These are phyloP conservation scores for Diploptera punctata DNA, from an alignment of 2,888 invertebrate genomes.

Conservation along the genomic window DNA sequence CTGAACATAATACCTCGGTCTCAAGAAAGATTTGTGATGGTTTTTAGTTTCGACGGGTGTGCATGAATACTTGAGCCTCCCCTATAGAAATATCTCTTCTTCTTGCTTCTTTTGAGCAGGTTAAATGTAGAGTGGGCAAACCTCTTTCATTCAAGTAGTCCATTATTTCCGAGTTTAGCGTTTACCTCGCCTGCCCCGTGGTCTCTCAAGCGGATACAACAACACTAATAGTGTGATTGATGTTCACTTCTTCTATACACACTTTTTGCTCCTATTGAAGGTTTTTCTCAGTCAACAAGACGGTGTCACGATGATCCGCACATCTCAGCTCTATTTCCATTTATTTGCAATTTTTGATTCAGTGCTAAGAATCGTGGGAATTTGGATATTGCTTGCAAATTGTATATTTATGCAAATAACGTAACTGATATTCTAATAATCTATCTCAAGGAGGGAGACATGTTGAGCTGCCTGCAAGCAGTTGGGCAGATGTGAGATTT, in stretches of 20 bases:
- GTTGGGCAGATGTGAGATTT: too few species aligned
- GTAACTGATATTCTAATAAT: too few species aligned
- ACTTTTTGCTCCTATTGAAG: background rate
- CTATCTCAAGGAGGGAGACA: too few species aligned
- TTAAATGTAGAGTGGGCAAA: conserved; percentile 26
- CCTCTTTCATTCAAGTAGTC: conserved; percentile 26
- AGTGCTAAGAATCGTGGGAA: too few species aligned
- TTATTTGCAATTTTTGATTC: too few species aligned
- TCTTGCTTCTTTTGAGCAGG: conserved; percentile 5
- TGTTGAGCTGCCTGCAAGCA: too few species aligned
- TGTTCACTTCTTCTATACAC: conserved; percentile 35
- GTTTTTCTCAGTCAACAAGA: background rate
- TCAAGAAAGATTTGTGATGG: conserved; percentile 20
- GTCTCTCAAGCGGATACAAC: conserved; percentile 5
- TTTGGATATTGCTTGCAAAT: too few species aligned
- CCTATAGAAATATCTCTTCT: background rate
- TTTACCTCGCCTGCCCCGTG: conserved; percentile 31
- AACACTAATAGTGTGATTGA: conserved; percentile 33
- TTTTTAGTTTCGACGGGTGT: conserved; percentile 23
- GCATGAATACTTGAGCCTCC: background rate
- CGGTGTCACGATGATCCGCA: too few species aligned
- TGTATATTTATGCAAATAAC: too few species aligned
- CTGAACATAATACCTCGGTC: background rate
- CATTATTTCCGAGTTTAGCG: conserved; percentile 34
- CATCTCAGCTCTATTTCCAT: too few species aligned